Percentiles rank a stretch among this genome's conserved stretches.
Conservation (phyloP, 1,140 invertebrate species). For the Papilio machaon region DNA sequence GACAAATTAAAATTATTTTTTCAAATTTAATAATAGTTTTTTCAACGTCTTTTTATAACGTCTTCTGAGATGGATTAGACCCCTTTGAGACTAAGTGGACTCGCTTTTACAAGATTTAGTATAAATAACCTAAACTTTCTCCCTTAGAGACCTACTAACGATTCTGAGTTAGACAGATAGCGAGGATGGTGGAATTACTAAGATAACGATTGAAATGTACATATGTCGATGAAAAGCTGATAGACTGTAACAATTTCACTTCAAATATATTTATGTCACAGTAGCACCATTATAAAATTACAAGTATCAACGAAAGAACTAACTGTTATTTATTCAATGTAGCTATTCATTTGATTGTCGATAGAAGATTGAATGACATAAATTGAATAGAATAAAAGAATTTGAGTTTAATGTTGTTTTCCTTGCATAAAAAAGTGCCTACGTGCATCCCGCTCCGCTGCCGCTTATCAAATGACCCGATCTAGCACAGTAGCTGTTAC, state of each 20-base stretch:
- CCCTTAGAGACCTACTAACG: too few relatives aligned
- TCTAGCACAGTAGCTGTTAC: conserved; percentile 61
- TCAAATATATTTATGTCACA: neutral
- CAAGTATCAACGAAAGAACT: neutral
- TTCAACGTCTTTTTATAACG: too few relatives aligned
- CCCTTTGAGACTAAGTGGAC: too few relatives aligned
- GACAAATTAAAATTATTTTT: neutral
- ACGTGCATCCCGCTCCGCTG: conserved; percentile 39
- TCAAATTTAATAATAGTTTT: neutral
- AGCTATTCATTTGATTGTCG: neutral
- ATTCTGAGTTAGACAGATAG: too few relatives aligned
- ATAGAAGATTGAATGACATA: neutral
- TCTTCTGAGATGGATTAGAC: too few relatives aligned
- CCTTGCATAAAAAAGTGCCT: neutral
- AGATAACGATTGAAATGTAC: too few relatives aligned
- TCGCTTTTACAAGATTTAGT: too few relatives aligned
- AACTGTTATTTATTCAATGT: too few relatives aligned
- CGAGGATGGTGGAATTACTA: too few relatives aligned
- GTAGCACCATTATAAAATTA: neutral
- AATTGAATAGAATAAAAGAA: neutral
- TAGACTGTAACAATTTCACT: neutral
- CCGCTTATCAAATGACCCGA: conserved; percentile 40
- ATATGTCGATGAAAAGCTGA: neutral
- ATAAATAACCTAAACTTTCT: too few relatives aligned
- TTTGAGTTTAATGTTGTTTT: neutral